Evolutionary conservation across 2,797 vertebrate species (phyloP), one percentile per base, ranked within the genome.

Genomic region (Etheostoma perlongum): DNA sequence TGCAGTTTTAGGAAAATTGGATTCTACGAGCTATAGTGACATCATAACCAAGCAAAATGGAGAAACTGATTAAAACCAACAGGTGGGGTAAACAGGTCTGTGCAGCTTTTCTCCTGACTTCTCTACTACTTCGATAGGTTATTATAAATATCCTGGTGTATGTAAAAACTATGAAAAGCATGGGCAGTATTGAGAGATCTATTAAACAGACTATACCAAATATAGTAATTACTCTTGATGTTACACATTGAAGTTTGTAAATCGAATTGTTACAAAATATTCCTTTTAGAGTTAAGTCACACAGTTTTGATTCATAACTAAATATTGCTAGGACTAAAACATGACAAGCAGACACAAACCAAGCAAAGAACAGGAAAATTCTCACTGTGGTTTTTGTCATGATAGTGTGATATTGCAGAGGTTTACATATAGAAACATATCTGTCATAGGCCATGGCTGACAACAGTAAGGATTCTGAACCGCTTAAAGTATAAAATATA

Each of bases 391-490:
- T 52, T 74, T 61, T 77, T 3, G 5, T 78, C 82, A 82, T 85
- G 21, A 81, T 48, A 2, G 33, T 70, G 4, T 48, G 16, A 58
- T 88, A 84, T 21, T 82, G 80, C 40, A 88, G 62, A 55, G 82
- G 84, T 78, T 80, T 83, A 58, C 84, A 88, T 36, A 87, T 83
- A 7, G 82, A 76, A 19, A 81, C 78, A 58, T 82, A 87, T 10
- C 83, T 74, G 62, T 88, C 88, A 67, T 82, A 82, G 13, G 84
- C 62, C 88, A 88, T 85, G n/a, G 53, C 84, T 44, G 71, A 5
- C 48, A 90, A 27, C 40, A 90, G 46, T 1, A 84, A 60, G 13
- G 81, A 84, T 6, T 87, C 86, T 47, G 82, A 49, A 3, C 21
- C 0, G 0, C 7, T 15, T 5, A 83, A 5, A 6, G 61, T 1